Base-by-base conservation (phyloP, 2,797 vertebrate species). In the Neosilurus mollespiculum region DNA sequence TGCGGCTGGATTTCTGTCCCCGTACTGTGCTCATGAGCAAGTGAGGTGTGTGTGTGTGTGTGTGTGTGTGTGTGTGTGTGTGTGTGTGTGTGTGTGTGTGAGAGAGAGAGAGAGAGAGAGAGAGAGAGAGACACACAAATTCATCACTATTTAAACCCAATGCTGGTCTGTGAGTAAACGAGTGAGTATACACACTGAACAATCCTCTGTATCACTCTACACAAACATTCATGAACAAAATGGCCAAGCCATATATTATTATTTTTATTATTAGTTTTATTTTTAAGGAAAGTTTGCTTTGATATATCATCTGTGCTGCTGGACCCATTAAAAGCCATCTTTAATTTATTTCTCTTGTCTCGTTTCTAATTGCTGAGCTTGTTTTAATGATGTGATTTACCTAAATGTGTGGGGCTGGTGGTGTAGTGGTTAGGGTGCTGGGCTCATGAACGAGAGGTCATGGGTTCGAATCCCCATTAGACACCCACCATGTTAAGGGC, bases 311-410 rank as follows among this genome's bases (percentile, higher is more conserved):
- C 62, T 84, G 77, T 75, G 53, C 59, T 85, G 34, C 65, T 81
- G 53, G 53, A 83, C 26, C 69, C 78, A 88, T 83, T 87, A 87
- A 88, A 88, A 77, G 53, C 75, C 69, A 67, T 78, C 61, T 85
- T 78, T 83, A 58, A 34, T 71, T 51, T 43, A 14, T 67, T 18
- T 0, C 37, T 81, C 30, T 24, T 26, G 78, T 61, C 69, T 73
- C 30, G 37, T 65, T 70, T 65, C 30, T 6, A 43, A 2, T 43
- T 2, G 2, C 37, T 43, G 43, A 43, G 43, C 43, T 43, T 43
- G 43, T 43, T 43, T 43, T 5, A 43, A 43, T 43, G 43, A 43
- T 43, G 43, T 43, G 43, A 43, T 43, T 8, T 43, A 43, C 43
- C 8, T 2, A 43, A 43, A 43, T 43, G 43, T 43, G 43, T 43